Evolutionary conservation across 2,113 vertebrate genomes (phyloP), one percentile per base, ranked within the genome.

Genomic region (Sorex araneus): DNA sequence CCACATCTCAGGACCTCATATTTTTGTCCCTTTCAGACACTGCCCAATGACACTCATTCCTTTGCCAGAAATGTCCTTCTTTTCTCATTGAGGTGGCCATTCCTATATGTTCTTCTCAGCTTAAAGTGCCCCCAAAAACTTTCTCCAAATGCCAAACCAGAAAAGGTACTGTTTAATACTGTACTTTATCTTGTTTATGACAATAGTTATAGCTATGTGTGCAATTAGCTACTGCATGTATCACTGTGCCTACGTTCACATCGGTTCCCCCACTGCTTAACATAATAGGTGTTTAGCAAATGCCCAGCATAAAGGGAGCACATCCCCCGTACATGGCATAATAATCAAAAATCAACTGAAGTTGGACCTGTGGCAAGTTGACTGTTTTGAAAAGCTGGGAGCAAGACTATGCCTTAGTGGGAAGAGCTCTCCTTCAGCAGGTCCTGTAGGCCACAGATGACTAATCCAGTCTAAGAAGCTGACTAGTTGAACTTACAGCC

Each of bases 241-340:
- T 86, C 27, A 27, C n/a, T 79, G 81, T 50, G 60, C 54, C n/a
- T 90, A 36, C 40, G 83, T 83, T 90, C 60, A 3, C 23, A 23
- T 60, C 50, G 70, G 18, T 75, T 60, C 90, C 60, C 34, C 71
- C 45, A 76, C 83, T 6, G 12, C 19, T 28, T 69, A 9, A 28
- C 3, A 0, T 69, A 36, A 74, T 9, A 64, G 30, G 69, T 19
- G 45, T 32, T 77, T 30, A 25, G 40, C 36, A 71, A 87, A 64
- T 21, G 54, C 23, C 16, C 78, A 30, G 36, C n/a, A 71, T 12
- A 32, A 18, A 8, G 9, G 15, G 57, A 92, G 25, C 34, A 15
- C 1, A 34, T 64, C 43, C 9, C 75, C 21, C 70, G 87, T n/a
- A 71, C 23, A 19, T 3, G 28, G 40, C 2, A 11, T 27, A 19